A percentile compares a stretch with the other conserved stretches of the same genome.
Conservation (phyloP, 2,888 invertebrate species). For the Microplitis deprimator region DNA sequence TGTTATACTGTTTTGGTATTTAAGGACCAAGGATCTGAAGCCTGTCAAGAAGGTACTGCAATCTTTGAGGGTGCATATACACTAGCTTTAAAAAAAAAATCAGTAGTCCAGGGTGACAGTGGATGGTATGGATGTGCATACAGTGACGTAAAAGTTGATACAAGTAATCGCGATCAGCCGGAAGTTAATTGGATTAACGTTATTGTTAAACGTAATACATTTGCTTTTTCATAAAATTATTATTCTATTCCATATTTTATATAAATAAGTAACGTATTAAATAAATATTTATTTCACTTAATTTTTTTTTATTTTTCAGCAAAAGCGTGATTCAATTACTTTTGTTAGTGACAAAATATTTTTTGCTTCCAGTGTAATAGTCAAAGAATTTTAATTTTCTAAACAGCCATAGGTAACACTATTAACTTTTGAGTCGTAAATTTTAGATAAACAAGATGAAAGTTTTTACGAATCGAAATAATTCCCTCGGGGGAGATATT, state of each 20-base stretch:
- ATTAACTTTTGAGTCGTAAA: no score
- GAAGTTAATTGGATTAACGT: conserved; percentile 3
- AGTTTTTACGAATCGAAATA: conserved; percentile 55
- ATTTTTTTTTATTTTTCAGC: no score
- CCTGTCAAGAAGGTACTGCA: not conserved
- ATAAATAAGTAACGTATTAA: no score
- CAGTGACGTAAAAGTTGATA: not conserved
- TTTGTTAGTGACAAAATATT: no score
- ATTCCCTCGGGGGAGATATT: conserved; percentile 48
- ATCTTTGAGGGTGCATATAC: not conserved
- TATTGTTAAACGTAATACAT: no score
- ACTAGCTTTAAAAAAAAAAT: not conserved
- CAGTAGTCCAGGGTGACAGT: not conserved
- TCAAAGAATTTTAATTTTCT: no score
- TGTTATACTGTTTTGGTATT: not conserved
- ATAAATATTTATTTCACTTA: no score
- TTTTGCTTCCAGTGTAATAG: no score
- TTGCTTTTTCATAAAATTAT: no score
- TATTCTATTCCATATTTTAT: no score
- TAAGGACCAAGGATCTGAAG: not conserved
- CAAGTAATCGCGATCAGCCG: not conserved
- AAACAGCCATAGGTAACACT: no score
- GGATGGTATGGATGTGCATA: conserved; percentile 14
- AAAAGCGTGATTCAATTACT: no score
- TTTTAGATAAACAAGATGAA: conserved; percentile 46